Evolutionary conservation across 2,113 vertebrate genomes (phyloP), one percentile per base, ranked within the genome.

Genomic region (Phoenicopterus ruber): DNA sequence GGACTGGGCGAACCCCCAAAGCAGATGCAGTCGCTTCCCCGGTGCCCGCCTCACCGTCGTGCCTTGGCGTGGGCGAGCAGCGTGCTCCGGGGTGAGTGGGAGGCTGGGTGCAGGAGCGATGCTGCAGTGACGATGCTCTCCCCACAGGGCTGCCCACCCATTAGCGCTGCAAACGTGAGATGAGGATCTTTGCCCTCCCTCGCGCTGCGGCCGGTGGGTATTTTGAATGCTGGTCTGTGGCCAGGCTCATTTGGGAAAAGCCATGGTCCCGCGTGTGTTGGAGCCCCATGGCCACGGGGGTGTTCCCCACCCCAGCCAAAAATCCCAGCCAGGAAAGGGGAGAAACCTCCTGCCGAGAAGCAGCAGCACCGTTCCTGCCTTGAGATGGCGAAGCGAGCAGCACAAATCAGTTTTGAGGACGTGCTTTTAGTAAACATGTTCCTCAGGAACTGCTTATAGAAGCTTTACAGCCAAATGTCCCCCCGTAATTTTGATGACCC

Each of bases 251-350:
- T 21, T n/a, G 49, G 77, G 47, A 74, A 73, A 69, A 82, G 65
- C 66, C 1, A 0, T 18, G 47, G 28, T 69, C 55, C 49, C 0
- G 0, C 0, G 0, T 63, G 31, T 58, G 44, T 46, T 69, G 77
- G 62, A 91, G 73, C 40, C 40, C 32, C 2, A 1, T 42, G n/a
- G n/a, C 44, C 1, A 1, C 4, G 20, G 34, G 36, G 40, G 38
- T 47, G 31, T 42, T 69, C 34, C 42, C 24, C 65, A 49, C 47
- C 15, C 0, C 52, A 31, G 65, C 42, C 52, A n/a, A 65, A 93
- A 38, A 59, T 76, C 62, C 28, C n/a, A 40, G 17, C 63, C 72
- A 80, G 74, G 79, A 92, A 76, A 12, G 17, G 67, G 55, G 32
- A 90, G 49, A 65, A 86, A 17, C 32, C 20, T 82, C 57, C 55